phyloP scores from a whole-genome alignment of 2,797 vertebrate species.

The Gambusia yucatana region DNA sequence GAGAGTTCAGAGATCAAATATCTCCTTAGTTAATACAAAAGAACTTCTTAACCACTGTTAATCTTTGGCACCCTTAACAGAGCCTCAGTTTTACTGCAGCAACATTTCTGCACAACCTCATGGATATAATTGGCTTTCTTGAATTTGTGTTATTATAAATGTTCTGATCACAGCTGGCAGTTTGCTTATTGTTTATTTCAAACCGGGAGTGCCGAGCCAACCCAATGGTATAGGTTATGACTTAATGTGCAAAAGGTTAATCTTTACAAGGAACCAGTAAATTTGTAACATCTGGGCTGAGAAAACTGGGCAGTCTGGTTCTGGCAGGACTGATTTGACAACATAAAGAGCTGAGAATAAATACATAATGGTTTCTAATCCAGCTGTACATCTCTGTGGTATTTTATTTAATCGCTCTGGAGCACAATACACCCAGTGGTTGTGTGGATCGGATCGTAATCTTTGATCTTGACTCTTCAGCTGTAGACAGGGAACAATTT shows the following conservation, averaged over 20 bases:
- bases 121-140: neutral
- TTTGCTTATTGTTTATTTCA: neutral
- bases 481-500: neutral
- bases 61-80: neutral
- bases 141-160: neutral
- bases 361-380: neutral
- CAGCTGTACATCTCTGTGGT: neutral
- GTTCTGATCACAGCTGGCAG: neutral
- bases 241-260: neutral
- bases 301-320: neutral
- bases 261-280: neutral
- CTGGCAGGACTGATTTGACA: conserved; percentile 2
- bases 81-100: neutral
- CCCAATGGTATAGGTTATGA: neutral
- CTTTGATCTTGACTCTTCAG: neutral
- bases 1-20: neutral
- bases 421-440: neutral
- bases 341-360: neutral
- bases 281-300: conserved; percentile 7
- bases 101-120: neutral
- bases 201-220: neutral
- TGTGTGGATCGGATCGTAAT: neutral
- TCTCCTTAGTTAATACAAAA: neutral
- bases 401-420: neutral
- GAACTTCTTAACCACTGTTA: neutral